Base-by-base conservation (phyloP, 2,113 vertebrate genomes). In the Saguinus midas region DNA sequence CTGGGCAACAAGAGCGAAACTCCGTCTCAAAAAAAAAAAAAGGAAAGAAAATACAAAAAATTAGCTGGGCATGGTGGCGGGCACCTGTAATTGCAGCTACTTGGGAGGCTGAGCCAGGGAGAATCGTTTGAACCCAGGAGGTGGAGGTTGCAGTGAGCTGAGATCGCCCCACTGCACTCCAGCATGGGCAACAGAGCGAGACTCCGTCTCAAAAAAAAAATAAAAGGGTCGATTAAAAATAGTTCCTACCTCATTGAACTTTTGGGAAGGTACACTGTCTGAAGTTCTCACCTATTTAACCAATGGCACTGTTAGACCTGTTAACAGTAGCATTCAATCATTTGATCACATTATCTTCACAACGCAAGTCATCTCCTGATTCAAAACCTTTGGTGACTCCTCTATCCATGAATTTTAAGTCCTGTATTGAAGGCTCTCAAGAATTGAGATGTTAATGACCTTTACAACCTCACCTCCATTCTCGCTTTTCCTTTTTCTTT, bases 221-320 rank as follows among this genome's bases (percentile, higher is more conserved):
- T 12, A 58, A 58, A 6, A 7, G 52, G 52, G 61, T 64, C 29
- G 61, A 88, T 76, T 66, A 52, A 50, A 83, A 93, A 84, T 7
- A 73, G 25, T 68, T 89, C 29, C 66, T 70, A 87, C 43, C 6
- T 43, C 93, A 61, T 6, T 73, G 32, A 61, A 25, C 40, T 75
- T 45, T 43, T 43, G 52, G 76, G 32, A 93, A 79, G 35, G 10
- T 12, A 82, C 10, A 4, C 40, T 32, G 8, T 73, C 37, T 70
- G 78, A 91, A 96, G 92, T n/a, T 29, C 52, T 89, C 52, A 50
- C 57, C 68, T 89, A 21, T 75, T 61, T 92, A 80, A 80, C 57
- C n/a, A 73, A 52, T 75, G 64, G 52, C 78, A 64, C 12, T 6
- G 21, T 50, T 72, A 29, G 40, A 76, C 5, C 25, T 70, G 70